A percentile compares a stretch with the other conserved stretches of the same genome.
These are phyloP conservation scores for Stegophylla sp. DNA, from an alignment of 2,888 invertebrate species.

Conservation along the genomic window DNA sequence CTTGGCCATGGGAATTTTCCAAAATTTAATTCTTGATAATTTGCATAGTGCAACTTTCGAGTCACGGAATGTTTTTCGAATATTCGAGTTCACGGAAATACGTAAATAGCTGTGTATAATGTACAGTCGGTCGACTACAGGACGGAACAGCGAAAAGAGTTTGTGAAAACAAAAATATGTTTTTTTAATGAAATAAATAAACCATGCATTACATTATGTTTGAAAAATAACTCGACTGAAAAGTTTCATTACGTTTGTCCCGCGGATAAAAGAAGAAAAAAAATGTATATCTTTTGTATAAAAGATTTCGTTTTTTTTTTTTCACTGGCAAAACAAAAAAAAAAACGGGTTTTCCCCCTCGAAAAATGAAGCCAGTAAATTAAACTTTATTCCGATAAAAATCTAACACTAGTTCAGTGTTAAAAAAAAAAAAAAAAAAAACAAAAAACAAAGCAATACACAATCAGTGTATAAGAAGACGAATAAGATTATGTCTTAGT, in stretches of 20 bases:
- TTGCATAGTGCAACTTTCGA: too few relatives aligned
- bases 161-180: background rate
- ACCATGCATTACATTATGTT: background rate
- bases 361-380: conserved; percentile 14
- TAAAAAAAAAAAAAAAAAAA: background rate
- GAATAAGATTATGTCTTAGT: conserved; percentile 9
- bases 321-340: too few relatives aligned
- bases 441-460: too few relatives aligned
- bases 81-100: background rate
- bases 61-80: too few relatives aligned
- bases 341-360: background rate
- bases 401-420: background rate
- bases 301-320: background rate
- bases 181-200: conserved; percentile 14
- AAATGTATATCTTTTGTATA: background rate
- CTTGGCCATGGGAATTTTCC: too few relatives aligned
- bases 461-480: too few relatives aligned
- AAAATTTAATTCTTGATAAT: too few relatives aligned
- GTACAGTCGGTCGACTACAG: background rate
- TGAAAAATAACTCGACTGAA: conserved; percentile 15
- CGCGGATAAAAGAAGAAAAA: background rate
- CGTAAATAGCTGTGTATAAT: too few relatives aligned
- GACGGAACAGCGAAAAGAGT: background rate
- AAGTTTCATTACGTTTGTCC: conserved; percentile 31
- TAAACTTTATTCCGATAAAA: conserved; percentile 31